Base-by-base conservation (phyloP, 1,140 invertebrate species). In the Kradibia gibbosae region DNA sequence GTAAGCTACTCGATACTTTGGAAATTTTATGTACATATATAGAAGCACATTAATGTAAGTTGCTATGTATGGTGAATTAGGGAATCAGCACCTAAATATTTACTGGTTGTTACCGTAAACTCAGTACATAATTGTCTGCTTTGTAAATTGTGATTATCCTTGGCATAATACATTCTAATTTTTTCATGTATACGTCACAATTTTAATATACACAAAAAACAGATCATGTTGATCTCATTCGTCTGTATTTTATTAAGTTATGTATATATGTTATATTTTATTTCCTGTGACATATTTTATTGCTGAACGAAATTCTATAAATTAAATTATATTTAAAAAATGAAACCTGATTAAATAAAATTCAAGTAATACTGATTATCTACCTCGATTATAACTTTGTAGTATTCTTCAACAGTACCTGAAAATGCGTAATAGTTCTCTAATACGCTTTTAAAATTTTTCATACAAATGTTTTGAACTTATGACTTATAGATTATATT, bases 41-140 rank as follows among this genome's bases (percentile, higher is more conserved):
- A 45, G 42, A 5, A 45, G 13, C 42, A 8, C 42, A 8, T 13
- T 45, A 8, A 45, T 13, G 42, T 45, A 45, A 45, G n/a, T n/a
- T n/a, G n/a, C n/a, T n/a, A n/a, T n/a, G n/a, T n/a, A n/a, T n/a
- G 55, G 36, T 31, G 34, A 25, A 62, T 45, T 57, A 28, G 25
- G 31, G 65, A 77, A 77, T 77, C 75, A 77, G 31, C 65, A n/a
- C 70, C 60, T 34, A 36, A 36, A 80, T 73, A 67, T 80, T 72
- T 80, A 82, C 62, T 39, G 48, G 71, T 65, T 34, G 55, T 31
- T 45, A 20, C 39, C 42, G 28, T 75, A 82, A 85, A 84, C 79
- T 83, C 82, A 83, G 81, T 50, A 11, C 55, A 71, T 3, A 4
- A 62, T 34, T 62, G 34, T 80, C 5, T 53, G 25, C 79, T 55